Conservation (phyloP, 2,113 vertebrate genomes). For the Pristiophorus japonicus region DNA sequence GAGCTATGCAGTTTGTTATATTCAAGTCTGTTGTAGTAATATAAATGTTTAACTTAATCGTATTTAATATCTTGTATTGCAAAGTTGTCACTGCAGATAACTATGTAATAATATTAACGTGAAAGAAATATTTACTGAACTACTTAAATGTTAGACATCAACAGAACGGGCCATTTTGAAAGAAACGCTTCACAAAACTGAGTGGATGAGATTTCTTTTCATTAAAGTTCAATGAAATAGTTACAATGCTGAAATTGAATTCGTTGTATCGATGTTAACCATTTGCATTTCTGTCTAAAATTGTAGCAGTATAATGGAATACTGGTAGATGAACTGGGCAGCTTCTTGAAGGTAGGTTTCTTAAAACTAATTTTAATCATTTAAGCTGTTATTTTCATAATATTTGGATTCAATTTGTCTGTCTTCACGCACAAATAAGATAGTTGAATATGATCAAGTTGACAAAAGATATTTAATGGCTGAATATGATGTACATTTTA, state of each 20-base stretch:
- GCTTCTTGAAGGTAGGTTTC: conserved; percentile 33
- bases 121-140: background rate
- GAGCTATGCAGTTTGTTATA: background rate
- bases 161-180: background rate
- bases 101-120: background rate
- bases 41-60: background rate
- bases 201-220: background rate
- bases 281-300: conserved; percentile 29
- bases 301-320: conserved; percentile 34
- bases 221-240: background rate
- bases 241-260: background rate
- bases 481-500: background rate
- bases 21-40: background rate
- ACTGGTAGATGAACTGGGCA: conserved; percentile 26
- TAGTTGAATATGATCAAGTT: background rate
- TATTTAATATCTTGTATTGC: background rate
- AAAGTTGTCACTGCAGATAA: background rate
- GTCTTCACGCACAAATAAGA: background rate
- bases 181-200: background rate
- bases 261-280: background rate
- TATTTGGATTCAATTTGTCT: background rate
- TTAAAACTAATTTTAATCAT: background rate
- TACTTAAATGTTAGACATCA: background rate
- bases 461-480: background rate
- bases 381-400: background rate